Conservation (phyloP, 2,113 vertebrate species). For the Triplophysa tibetana region DNA sequence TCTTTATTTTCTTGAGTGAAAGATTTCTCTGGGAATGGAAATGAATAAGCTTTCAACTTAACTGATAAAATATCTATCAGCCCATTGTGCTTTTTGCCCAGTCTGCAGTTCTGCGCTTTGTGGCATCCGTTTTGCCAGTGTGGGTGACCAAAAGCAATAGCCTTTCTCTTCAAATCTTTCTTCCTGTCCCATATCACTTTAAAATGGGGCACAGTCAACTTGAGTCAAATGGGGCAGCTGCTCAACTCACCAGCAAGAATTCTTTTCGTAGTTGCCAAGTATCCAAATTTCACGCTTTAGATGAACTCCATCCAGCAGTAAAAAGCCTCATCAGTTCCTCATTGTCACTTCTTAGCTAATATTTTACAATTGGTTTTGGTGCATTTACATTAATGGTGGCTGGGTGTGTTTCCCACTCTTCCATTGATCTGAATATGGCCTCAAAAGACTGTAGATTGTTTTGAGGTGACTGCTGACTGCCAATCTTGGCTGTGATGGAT, state of each 20-base stretch:
- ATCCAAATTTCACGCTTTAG: conserved; percentile 77
- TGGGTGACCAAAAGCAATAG: conserved; percentile 78
- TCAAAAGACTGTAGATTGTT: conserved; percentile 57
- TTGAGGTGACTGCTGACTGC: conserved; percentile 27
- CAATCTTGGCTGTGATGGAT: neutral
- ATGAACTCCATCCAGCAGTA: conserved; percentile 66
- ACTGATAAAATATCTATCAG: conserved; percentile 80
- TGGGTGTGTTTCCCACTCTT: conserved; percentile 68
- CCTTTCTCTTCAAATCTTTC: neutral
- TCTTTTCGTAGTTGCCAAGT: conserved; percentile 76
- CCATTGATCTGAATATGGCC: conserved; percentile 61
- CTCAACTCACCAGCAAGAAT: conserved; percentile 74
- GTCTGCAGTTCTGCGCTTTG: conserved; percentile 71
- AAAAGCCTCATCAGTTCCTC: conserved; percentile 66
- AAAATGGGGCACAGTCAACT: conserved; percentile 39
- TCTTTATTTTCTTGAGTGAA: conserved; percentile 78
- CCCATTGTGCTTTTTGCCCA: conserved; percentile 61
- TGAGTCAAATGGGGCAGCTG: conserved; percentile 61
- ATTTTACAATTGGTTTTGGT: conserved; percentile 78
- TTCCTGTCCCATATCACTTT: conserved; percentile 1
- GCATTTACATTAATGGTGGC: conserved; percentile 69
- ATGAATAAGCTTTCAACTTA: conserved; percentile 79
- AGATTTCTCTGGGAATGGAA: conserved; percentile 81
- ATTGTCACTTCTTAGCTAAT: conserved; percentile 72
- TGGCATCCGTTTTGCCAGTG: conserved; percentile 67